Evolutionary conservation across 1,140 invertebrate genomes (phyloP), one percentile per base, ranked within the genome.

Genomic region (Acromyrmex heyeri): DNA sequence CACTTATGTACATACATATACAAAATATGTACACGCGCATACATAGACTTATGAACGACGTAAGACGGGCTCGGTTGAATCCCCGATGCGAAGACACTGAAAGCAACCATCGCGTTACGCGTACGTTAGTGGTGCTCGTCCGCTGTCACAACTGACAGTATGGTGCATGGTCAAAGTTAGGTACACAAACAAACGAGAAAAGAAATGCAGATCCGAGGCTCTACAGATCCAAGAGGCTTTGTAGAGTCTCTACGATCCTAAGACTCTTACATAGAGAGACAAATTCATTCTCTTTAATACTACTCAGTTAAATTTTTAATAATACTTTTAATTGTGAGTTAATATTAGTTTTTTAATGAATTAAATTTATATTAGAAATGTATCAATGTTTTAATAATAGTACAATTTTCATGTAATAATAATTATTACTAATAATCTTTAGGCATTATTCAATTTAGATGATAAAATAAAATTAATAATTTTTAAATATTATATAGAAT

Each of bases 121-220:
- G 48, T 81, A 85, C 86, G 77, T 91, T 91, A 91, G 79, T 90
- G 85, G 89, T 91, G 89, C 85, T 87, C 75, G 62, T 85, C 50
- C 65, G 65, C 70, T 86, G 70, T 61, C 90, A 89, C 62, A 89
- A 34, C 61, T 87, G 55, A 64, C 73, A 85, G 57, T 82, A 61
- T 83, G 18, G 90, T 91, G 90, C 90, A 87, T 59, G 14, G 44
- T 85, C 78, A 72, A 69, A 88, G 90, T 91, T 91, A 91, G 87
- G 87, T 18, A 88, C 89, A 88, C 24, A 24, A 24, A 59, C 24
- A 27, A 86, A 50, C 57, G 38, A 44, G 57, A 64, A 7, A 64
- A 27, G 3, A 50, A 10, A 89, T 3, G 21, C 44, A 61, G 27
- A 77, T 79, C n/a, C 27, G n/a, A 34, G 24, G 24, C 24, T 72